Conservation (phyloP, 2,113 vertebrate species). For the Nibea albiflora region DNA sequence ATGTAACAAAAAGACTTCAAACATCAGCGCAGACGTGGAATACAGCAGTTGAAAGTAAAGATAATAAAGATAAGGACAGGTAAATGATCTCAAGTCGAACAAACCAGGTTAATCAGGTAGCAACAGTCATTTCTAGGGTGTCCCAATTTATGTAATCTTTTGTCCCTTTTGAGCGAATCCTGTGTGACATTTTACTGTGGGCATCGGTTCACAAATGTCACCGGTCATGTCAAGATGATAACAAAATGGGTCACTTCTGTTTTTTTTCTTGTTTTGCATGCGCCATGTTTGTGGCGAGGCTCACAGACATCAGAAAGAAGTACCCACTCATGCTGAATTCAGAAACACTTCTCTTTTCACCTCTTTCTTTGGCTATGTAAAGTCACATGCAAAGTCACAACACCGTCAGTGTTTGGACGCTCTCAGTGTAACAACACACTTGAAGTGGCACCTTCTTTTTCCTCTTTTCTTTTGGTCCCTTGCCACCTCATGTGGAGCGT, state of each 20-base stretch:
- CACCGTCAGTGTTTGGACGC: not conserved
- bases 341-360: not conserved
- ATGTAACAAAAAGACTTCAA: not conserved
- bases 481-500: not conserved
- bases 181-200: not conserved
- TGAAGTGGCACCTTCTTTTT: not conserved
- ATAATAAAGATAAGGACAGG: not conserved
- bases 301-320: conserved; percentile 1
- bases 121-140: not conserved
- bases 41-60: not conserved
- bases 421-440: not conserved
- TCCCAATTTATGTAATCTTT: not conserved
- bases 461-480: not conserved
- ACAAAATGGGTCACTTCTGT: not conserved
- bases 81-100: not conserved
- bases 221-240: not conserved
- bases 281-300: not conserved
- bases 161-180: not conserved
- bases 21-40: not conserved
- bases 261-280: not conserved
- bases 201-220: not conserved
- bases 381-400: not conserved
- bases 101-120: too few species aligned
- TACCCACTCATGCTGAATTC: not conserved
- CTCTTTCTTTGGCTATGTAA: conserved; percentile 7